Evolutionary conservation across 2,113 vertebrate species (phyloP).

Genomic region (Percopsis transmontana): DNA sequence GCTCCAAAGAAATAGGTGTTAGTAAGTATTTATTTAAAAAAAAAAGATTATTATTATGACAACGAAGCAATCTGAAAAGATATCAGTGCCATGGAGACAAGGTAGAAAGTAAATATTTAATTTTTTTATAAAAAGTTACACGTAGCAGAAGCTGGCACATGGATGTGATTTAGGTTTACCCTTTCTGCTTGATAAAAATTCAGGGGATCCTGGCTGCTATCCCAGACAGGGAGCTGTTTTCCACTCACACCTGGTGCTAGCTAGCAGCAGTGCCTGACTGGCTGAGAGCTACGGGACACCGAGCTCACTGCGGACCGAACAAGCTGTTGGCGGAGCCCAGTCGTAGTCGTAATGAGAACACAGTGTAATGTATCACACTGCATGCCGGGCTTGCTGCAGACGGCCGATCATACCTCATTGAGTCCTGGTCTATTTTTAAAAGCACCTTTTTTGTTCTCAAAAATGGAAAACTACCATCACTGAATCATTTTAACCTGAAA

Average conservation of each 20-base stretch:
- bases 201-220: conserved; percentile 53
- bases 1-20: too few species aligned
- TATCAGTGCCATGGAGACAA: not conserved
- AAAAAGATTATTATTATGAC: not conserved
- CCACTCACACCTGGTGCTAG: conserved; percentile 56
- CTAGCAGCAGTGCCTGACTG: conserved; percentile 54
- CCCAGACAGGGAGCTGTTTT: conserved; percentile 72
- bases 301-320: conserved; percentile 47
- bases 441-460: conserved; percentile 45
- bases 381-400: conserved; percentile 53
- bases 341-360: conserved; percentile 56
- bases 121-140: conserved; percentile 28
- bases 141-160: conserved; percentile 2
- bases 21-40: too few species aligned
- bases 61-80: not conserved
- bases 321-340: conserved; percentile 67
- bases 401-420: conserved; percentile 56
- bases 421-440: conserved; percentile 51
- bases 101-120: too few species aligned
- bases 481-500: not conserved
- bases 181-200: conserved; percentile 33
- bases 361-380: conserved; percentile 60
- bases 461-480: conserved; percentile 24
- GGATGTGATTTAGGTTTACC: not conserved
- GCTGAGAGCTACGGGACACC: conserved; percentile 48